Percentiles rank a stretch among this genome's conserved stretches.
Conservation (phyloP, 2,113 vertebrate species). For the Burhinus oedicnemus region DNA sequence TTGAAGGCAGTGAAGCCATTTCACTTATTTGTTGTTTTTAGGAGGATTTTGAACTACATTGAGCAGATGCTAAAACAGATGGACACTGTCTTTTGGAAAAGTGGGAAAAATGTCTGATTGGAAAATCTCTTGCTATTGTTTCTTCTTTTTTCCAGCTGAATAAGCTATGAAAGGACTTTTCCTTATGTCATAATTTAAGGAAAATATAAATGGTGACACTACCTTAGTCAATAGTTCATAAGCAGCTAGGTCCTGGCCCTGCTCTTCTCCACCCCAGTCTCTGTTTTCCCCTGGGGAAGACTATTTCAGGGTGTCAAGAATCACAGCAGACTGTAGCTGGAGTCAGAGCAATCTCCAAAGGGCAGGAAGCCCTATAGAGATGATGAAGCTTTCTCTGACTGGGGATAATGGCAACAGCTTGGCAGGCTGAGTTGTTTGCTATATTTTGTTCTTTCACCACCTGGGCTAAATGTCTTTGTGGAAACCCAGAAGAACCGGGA, state of each 20-base stretch:
- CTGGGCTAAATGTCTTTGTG: neutral
- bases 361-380: neutral
- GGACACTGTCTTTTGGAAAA: constrained; percentile 70
- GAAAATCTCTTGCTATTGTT: constrained; percentile 69
- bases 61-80: constrained; percentile 77
- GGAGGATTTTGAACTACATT: constrained; percentile 64
- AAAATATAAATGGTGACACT: neutral
- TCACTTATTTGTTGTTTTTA: constrained; percentile 56
- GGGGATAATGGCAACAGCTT: neutral
- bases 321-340: fast-evolving
- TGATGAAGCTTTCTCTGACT: neutral
- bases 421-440: neutral
- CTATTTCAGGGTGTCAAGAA: neutral
- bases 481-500: neutral
- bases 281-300: neutral
- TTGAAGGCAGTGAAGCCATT: constrained; percentile 46
- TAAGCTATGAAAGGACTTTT: constrained; percentile 54
- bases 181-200: constrained; percentile 45
- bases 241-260: neutral
- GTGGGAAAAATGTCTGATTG: constrained; percentile 70
- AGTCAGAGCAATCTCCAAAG: neutral
- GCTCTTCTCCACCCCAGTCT: neutral
- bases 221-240: neutral
- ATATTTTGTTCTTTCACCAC: neutral
- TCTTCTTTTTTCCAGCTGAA: constrained; percentile 47